Conservation (phyloP, 2,888 invertebrate species). For the Atethmia centrago region DNA sequence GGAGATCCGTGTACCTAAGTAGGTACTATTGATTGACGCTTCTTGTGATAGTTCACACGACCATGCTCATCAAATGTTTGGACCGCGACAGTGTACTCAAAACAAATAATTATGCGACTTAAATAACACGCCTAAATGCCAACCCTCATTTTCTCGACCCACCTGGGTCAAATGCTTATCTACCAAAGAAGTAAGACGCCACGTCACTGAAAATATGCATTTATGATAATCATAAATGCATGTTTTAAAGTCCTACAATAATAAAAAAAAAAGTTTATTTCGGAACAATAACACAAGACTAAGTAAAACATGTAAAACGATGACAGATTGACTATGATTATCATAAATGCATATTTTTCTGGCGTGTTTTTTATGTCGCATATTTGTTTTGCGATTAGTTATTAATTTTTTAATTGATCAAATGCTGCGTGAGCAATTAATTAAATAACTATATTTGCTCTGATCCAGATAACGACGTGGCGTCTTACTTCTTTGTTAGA, state of each 20-base stretch:
- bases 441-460: not conserved
- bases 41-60: constrained; percentile 46
- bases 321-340: too few species aligned
- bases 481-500: not conserved
- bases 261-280: too few species aligned
- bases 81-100: constrained; percentile 9
- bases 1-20: constrained; percentile 64
- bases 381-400: not conserved
- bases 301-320: too few species aligned
- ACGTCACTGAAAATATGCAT: too few species aligned
- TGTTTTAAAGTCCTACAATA: too few species aligned
- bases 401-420: not conserved
- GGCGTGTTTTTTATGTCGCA: not conserved
- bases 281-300: too few species aligned
- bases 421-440: not conserved
- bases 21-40: constrained; percentile 24
- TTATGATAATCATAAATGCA: too few species aligned
- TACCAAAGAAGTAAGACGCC: not conserved
- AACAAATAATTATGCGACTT: too few species aligned
- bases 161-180: not conserved
- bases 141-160: not conserved
- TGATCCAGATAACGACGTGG: not conserved
- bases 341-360: constrained; percentile 6
- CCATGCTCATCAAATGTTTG: constrained; percentile 28
- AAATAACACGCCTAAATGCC: too few species aligned